Evolutionary conservation across 2,888 invertebrate genomes (phyloP), one percentile per base, ranked within the genome.

Genomic region (Theretra japonica): DNA sequence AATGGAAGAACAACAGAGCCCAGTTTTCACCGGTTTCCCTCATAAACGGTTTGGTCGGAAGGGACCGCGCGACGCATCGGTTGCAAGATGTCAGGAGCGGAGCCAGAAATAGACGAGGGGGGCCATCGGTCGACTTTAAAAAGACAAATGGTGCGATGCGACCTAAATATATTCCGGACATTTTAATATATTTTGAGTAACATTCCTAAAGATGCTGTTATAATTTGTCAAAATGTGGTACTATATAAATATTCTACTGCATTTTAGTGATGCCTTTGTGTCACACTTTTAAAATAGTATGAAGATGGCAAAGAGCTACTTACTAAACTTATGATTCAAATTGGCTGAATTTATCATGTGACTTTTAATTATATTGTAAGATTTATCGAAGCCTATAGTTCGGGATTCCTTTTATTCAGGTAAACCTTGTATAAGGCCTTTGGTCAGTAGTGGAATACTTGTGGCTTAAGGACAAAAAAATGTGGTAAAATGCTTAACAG

Each of bases 1-100:
- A 89, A 91, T 88, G 86, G 81, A 87, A 89, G 82, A 90, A 88
- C 88, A 88, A 83, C 83, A 77, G 83, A 79, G 83, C 41, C 62
- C 62, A 65, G 23, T 65, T 85, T 81, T 79, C 77, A 76, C 79
- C 72, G 82, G 80, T 77, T 81, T 87, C 87, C 88, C 83, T 85
- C 83, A 82, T 86, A 88, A 88, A 88, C 84, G 82, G 82, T 86
- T 86, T 82, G 82, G 80, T 79, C 83, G 80, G 81, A 83, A 83
- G 78, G 75, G 69, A 71, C 73, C 68, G 69, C 74, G 69, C 74
- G 30, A 69, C 73, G 68, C 65, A 62, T 58, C 50, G 70, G 71
- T 50, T 73, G 58, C 65, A 62, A 56, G 62, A 25, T 23, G 23
- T 41, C 70, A 71, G 62, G 70, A 33, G 19, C 56, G 56, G n/a